phyloP scores from a whole-genome alignment of 2,888 invertebrate species.

The Dolichomitus sp. region DNA sequence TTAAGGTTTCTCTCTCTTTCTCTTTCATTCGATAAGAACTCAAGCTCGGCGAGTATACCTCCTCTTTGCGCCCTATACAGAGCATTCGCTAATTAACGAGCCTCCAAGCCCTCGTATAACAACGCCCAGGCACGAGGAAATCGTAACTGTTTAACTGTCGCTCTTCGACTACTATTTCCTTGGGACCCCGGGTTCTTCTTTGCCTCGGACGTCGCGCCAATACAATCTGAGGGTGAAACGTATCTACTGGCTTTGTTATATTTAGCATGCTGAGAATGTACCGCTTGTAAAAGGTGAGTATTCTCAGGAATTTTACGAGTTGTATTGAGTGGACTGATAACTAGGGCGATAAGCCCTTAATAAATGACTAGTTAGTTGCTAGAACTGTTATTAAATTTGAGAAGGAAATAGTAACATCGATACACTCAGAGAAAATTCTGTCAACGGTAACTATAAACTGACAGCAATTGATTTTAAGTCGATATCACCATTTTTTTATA shows the following conservation, averaged over 20 bases:
- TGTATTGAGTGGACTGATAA: neutral
- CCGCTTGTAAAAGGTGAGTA: neutral
- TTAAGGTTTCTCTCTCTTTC: constrained; percentile 4
- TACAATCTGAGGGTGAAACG: neutral
- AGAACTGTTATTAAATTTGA: neutral
- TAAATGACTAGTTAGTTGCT: neutral
- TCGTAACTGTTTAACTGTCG: constrained; percentile 68
- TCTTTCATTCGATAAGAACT: constrained; percentile 61
- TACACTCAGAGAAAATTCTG: too few relatives aligned
- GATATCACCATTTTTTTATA: too few relatives aligned
- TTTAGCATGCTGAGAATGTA: constrained; percentile 3
- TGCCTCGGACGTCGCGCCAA: neutral
- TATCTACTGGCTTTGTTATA: constrained; percentile 2
- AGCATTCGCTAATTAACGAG: constrained; percentile 64
- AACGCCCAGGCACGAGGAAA: constrained; percentile 64
- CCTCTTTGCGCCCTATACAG: constrained; percentile 28
- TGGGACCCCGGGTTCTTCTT: constrained; percentile 42
- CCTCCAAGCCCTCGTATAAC: constrained; percentile 52
- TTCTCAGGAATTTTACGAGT: neutral
- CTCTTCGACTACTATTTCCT: constrained; percentile 65
- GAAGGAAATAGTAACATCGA: neutral
- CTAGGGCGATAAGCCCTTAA: neutral
- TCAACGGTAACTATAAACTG: too few relatives aligned
- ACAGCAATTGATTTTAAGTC: too few relatives aligned
- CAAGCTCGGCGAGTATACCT: constrained; percentile 8